A percentile compares a stretch with the other conserved stretches of the same genome.
These are phyloP conservation scores for Galaxea fascicularis DNA, from an alignment of 92 coral and sea anemone species.

Conservation along the genomic window DNA sequence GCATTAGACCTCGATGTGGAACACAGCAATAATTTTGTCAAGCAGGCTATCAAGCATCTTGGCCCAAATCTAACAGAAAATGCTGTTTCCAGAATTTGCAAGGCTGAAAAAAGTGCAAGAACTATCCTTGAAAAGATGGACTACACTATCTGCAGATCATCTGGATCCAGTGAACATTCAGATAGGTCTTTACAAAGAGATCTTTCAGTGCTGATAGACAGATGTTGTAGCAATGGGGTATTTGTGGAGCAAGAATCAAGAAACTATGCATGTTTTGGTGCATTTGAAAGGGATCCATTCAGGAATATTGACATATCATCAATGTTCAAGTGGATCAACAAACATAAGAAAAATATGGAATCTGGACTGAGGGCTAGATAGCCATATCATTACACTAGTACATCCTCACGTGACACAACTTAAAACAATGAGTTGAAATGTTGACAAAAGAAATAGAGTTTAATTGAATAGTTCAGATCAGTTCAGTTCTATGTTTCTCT, in stretches of 20 bases:
- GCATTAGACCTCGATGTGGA: constrained; percentile 73
- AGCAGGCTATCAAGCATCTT: constrained; percentile 51
- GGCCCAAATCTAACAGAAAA: constrained; percentile 63
- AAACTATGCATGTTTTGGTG: constrained; percentile 25
- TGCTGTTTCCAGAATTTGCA: constrained; percentile 56
- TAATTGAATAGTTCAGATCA: no score
- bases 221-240: not conserved
- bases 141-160: constrained; percentile 23
- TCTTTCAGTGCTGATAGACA: constrained; percentile 24
- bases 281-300: constrained; percentile 52
- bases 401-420: no score
- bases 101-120: constrained; percentile 45
- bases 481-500: no score
- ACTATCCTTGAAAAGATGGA: constrained; percentile 48
- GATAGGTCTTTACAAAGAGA: constrained; percentile 26
- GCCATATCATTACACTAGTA: no score
- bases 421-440: no score
- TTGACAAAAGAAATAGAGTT: no score
- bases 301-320: constrained; percentile 43
- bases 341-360: constrained; percentile 55
- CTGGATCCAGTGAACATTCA: constrained; percentile 40
- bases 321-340: constrained; percentile 53
- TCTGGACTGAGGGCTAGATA: constrained; percentile 47
- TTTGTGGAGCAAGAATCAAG: constrained; percentile 22
- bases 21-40: constrained; percentile 51